Evolutionary conservation across 2,888 invertebrate species (phyloP).

Genomic region (Drosophila hawaiiensis): DNA sequence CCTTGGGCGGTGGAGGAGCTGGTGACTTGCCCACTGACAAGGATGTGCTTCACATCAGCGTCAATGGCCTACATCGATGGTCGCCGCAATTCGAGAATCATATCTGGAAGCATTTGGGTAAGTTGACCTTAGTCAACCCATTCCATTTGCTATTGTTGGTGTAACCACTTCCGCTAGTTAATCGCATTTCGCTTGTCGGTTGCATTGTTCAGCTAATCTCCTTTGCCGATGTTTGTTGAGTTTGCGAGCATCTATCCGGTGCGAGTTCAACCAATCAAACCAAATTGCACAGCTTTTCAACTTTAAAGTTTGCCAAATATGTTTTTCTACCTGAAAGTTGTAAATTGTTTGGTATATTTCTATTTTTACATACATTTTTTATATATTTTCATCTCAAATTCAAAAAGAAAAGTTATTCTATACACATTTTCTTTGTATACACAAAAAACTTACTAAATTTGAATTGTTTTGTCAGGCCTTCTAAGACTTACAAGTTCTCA

Average conservation of each 20-base stretch:
- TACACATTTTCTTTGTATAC: neutral
- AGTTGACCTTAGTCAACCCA: slow-evolving; percentile 39
- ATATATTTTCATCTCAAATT: neutral
- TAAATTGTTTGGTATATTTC: neutral
- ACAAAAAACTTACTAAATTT: neutral
- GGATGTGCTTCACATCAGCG: slow-evolving; percentile 83
- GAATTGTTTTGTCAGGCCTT: neutral
- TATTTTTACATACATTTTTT: neutral
- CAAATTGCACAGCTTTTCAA: slow-evolving; percentile 47
- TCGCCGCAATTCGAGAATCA: slow-evolving; percentile 84
- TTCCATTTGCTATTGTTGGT: neutral
- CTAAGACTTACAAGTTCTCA: neutral
- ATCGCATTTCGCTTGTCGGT: slow-evolving; percentile 60
- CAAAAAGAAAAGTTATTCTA: neutral
- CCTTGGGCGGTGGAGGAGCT: slow-evolving; percentile 13
- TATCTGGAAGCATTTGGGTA: slow-evolving; percentile 85
- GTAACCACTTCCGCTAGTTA: slow-evolving; percentile 55
- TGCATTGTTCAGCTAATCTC: slow-evolving; percentile 64
- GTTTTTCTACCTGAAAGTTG: neutral
- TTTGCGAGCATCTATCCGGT: slow-evolving; percentile 27
- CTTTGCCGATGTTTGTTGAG: slow-evolving; percentile 19
- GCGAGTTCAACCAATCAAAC: slow-evolving; percentile 56
- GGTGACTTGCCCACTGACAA: slow-evolving; percentile 42
- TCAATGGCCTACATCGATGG: slow-evolving; percentile 85
- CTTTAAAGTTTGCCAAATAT: neutral